A percentile compares a stretch with the other conserved stretches of the same genome.
These are phyloP conservation scores for Nannoperca obscura DNA, from an alignment of 2,797 vertebrate genomes.

Conservation along the genomic window DNA sequence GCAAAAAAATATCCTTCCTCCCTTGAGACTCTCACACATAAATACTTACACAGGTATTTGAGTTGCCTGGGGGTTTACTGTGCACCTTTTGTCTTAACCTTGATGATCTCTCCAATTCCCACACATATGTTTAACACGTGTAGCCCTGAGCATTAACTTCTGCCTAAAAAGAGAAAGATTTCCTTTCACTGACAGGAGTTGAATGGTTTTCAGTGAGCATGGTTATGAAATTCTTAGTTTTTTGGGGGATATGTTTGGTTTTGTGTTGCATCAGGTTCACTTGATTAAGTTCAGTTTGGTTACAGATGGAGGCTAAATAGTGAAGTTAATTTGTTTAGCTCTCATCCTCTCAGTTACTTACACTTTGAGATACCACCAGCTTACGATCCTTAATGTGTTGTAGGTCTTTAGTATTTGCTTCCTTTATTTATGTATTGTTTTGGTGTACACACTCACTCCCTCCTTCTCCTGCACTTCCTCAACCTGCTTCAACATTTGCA, in stretches of 20 bases:
- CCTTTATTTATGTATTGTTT: background rate
- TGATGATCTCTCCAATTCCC: slow-evolving; percentile 75
- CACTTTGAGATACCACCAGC: background rate
- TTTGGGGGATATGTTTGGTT: background rate
- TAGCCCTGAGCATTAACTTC: slow-evolving; percentile 74
- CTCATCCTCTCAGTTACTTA: background rate
- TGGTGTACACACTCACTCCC: too few species aligned
- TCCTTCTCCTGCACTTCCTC: background rate
- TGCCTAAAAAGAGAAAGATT: slow-evolving; percentile 60
- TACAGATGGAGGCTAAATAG: too few species aligned
- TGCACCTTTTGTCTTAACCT: slow-evolving; percentile 78
- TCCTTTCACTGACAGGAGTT: background rate
- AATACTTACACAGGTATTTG: slow-evolving; percentile 65
- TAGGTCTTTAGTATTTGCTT: background rate
- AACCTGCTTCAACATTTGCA: background rate
- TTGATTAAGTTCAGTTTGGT: background rate
- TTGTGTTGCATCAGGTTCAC: background rate
- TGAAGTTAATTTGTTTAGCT: background rate
- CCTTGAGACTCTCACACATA: slow-evolving; percentile 51
- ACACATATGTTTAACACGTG: slow-evolving; percentile 74
- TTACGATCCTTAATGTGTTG: background rate
- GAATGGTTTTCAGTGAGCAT: background rate
- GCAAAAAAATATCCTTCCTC: slow-evolving; percentile 54
- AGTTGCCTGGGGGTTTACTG: slow-evolving; percentile 64
- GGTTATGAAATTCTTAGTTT: too few species aligned